A percentile compares a stretch with the other conserved stretches of the same genome.
Conservation (phyloP, 2,888 invertebrate species). For the Neoscelio sp. region DNA sequence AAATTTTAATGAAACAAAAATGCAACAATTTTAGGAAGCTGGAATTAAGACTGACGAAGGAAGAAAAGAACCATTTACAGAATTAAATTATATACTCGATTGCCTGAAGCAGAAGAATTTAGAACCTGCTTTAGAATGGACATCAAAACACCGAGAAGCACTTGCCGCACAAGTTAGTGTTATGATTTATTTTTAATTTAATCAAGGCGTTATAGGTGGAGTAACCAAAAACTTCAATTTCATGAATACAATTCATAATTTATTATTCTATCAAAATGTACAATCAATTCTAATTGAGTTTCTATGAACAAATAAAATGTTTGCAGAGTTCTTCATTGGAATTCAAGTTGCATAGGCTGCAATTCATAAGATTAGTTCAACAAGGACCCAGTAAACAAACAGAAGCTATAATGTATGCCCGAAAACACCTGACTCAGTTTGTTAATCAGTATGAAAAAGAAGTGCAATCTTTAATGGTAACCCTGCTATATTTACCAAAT, state of each 20-base stretch:
- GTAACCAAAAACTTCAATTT: too few relatives aligned
- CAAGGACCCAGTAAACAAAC: slow-evolving; percentile 88
- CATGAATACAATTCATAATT: too few relatives aligned
- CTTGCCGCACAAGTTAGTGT: slow-evolving; percentile 86
- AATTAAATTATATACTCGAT: slow-evolving; percentile 94
- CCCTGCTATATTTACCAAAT: slow-evolving; percentile 90
- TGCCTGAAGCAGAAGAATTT: slow-evolving; percentile 92
- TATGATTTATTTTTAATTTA: neutral
- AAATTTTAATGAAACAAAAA: slow-evolving; percentile 7
- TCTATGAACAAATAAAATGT: too few relatives aligned
- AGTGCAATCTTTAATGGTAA: slow-evolving; percentile 94
- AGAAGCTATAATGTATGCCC: slow-evolving; percentile 94
- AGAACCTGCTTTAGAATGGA: slow-evolving; percentile 95
- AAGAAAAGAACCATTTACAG: slow-evolving; percentile 91
- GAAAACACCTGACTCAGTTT: slow-evolving; percentile 92
- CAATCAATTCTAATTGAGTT: neutral
- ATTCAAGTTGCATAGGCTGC: slow-evolving; percentile 92
- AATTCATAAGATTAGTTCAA: slow-evolving; percentile 90
- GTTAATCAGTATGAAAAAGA: slow-evolving; percentile 91
- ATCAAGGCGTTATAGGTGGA: too few relatives aligned
- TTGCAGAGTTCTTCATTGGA: slow-evolving; percentile 87
- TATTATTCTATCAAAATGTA: neutral
- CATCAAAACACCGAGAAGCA: slow-evolving; percentile 89
- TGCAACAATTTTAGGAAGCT: slow-evolving; percentile 85
- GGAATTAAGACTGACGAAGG: slow-evolving; percentile 86